Evolutionary conservation across 2,113 vertebrate species (phyloP), one percentile per base, ranked within the genome.

Genomic region (Ictalurus punctatus): DNA sequence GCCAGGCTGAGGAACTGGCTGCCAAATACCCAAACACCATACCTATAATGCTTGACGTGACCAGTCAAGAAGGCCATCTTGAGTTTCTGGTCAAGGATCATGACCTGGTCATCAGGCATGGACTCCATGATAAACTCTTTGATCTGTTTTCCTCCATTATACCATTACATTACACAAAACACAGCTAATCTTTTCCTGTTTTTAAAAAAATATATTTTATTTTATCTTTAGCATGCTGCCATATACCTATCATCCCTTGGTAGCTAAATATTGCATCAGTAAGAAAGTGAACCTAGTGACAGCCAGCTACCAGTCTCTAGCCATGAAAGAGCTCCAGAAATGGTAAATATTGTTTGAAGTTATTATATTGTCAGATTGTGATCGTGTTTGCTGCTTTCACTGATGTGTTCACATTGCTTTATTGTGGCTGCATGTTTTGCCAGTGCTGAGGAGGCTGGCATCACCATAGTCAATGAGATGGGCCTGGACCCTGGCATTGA

Each of bases 401-500:
- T 58, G n/a, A 80, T 74, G 21, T 30, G 27, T 86, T 84, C 4
- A 7, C 23, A 27, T 78, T 76, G 63, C 69, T 84, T 61, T 23
- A 17, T 86, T 4, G 12, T 44, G 86, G 73, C 52, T 89, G 86
- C 89, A 73, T 91, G 69, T 87, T 86, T 89, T 56, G 78, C 27
- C 95, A 96, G 98, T 56, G 96, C 94, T 78, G 95, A 97, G 94
- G 97, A 97, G 74, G 98, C 98, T 74, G 98, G 97, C 82, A 96
- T 99, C 93, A 97, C 96, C 27, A 94, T 99, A 63, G 90, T 99
- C 90, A 97, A 97, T 0, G 98, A 99, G 95, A 93, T 99, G 94
- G 98, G 98, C 90, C 93, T 99, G 95, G 98, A 99, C 94, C 98
- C 98, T n/a, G 98, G 98, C 58, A 98, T 99, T 40, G 98, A 99